Evolutionary conservation across 2,888 invertebrate genomes (phyloP).

Genomic region (Prenolepis imparis): DNA sequence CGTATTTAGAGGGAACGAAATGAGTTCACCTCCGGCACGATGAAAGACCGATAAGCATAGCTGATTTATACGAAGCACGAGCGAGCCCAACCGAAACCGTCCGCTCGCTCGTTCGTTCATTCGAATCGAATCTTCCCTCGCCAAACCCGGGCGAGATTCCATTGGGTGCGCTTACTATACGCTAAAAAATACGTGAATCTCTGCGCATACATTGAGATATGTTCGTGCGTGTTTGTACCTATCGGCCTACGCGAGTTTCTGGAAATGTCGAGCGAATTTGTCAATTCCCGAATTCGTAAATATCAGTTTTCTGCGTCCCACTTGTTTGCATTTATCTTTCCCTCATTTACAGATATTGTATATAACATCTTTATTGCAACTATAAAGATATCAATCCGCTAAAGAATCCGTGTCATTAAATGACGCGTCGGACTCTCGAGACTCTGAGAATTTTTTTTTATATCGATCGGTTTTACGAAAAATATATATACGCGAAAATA

Average conservation of each 20-base stretch:
- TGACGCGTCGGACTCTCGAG: neutral
- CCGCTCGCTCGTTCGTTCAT: constrained; percentile 79
- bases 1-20: constrained; percentile 86
- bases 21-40: constrained; percentile 85
- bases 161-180: constrained; percentile 79
- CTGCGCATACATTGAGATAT: constrained; percentile 36
- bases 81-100: constrained; percentile 79
- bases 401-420: neutral
- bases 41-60: constrained; percentile 86
- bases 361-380: neutral
- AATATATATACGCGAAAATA: constrained; percentile 15
- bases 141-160: constrained; percentile 70
- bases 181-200: constrained; percentile 72
- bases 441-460: neutral
- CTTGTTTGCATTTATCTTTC: neutral
- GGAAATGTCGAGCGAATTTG: constrained; percentile 7
- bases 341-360: neutral
- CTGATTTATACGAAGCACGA: constrained; percentile 85
- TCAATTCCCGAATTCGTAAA: neutral
- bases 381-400: neutral
- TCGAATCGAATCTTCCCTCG: constrained; percentile 70
- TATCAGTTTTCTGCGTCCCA: neutral
- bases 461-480: constrained; percentile 7
- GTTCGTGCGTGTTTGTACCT: neutral
- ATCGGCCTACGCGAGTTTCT: neutral